Base-by-base conservation (phyloP, 2,888 invertebrate species). In the Icerya purchasi region DNA sequence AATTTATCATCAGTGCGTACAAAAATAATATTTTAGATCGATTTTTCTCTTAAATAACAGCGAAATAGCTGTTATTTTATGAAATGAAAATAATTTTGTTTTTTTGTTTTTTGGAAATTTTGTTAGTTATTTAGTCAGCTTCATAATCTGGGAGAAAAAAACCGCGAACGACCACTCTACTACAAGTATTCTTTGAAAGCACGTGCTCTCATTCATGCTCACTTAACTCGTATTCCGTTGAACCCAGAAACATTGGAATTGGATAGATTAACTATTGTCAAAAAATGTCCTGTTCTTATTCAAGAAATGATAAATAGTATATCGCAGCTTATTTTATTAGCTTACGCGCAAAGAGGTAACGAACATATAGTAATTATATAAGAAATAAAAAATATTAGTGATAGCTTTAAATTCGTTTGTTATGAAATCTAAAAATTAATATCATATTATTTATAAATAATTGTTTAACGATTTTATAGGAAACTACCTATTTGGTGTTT, bases 231-330 rank as follows among this genome's bases (percentile, higher is more conserved):
- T 56, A 79, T 96, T 69, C 74, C 78, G 1, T 71, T 92, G 21
- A 86, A 86, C 66, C 78, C 80, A 0, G 77, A 80, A 57, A 88
- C 89, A 0, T 73, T 92, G 56, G 91, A 92, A 68, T 79, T 82
- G 69, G 92, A 94, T 75, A 77, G 86, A 52, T 80, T 85, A 67
- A 84, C 85, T 68, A 78, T 90, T 59, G 81, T 89, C 54, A 86
- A 84, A 65, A 91, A 94, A 71, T 88, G 90, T 70, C 94, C 96
- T 0, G 91, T 91, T 72, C 79, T 98, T 53, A 84, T 98, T 59
- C 90, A 94, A 67, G 97, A 98, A 74, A 94, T 97, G 89, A 87
- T 97, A 59, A 89, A 87, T 69, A 91, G 93, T 70, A 86, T 92
- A 18, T 89, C 93, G 69, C 92, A 94, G 71, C 77, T 97, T 53